Percentiles rank a stretch among this genome's conserved stretches.
These are phyloP conservation scores for Tipula helvola DNA, from an alignment of 2,888 invertebrate species.

Conservation along the genomic window DNA sequence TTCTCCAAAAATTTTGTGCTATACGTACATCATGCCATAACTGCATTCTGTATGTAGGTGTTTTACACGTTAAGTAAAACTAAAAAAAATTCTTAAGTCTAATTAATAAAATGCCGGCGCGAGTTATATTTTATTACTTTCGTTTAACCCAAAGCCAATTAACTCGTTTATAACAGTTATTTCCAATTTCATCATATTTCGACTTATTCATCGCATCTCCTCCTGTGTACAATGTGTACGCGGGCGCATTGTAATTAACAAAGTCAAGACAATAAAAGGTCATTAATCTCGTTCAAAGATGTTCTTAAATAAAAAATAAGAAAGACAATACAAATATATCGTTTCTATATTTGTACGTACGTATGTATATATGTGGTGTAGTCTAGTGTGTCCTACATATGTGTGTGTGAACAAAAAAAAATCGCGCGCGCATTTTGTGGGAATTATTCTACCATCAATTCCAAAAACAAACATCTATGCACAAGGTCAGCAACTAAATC, in stretches of 20 bases:
- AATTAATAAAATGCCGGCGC: not conserved
- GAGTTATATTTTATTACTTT: not conserved
- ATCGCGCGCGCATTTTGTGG: not conserved
- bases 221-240: not conserved
- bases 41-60: not conserved
- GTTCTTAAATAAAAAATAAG: not conserved
- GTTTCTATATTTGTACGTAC: not conserved
- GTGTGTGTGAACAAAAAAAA: not conserved
- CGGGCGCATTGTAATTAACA: not conserved
- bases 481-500: not conserved
- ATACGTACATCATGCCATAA: not conserved
- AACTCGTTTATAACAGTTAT: not conserved
- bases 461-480: not conserved
- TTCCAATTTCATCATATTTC: not conserved
- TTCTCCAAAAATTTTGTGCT: not conserved
- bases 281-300: not conserved
- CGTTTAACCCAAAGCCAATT: not conserved
- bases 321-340: not conserved
- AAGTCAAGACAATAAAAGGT: not conserved
- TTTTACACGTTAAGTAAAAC: not conserved
- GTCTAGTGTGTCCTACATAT: too few species aligned
- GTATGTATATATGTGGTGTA: not conserved
- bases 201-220: not conserved
- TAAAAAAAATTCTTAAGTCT: not conserved
- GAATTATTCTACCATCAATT: not conserved